phyloP scores from a whole-genome alignment of 2,888 invertebrate genomes.

The Dinocampus coccinellae region DNA sequence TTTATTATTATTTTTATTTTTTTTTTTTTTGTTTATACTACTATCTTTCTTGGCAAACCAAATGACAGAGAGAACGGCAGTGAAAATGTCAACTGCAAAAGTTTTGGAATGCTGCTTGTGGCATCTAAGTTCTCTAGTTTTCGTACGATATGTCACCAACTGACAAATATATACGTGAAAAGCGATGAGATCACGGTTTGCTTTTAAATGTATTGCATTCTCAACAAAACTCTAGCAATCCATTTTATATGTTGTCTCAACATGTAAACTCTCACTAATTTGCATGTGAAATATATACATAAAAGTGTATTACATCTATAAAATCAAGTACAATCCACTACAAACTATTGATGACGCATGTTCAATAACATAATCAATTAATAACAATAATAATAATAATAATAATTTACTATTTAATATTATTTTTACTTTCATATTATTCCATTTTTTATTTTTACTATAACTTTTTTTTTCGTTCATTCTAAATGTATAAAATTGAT shows the following conservation, averaged over 20 bases:
- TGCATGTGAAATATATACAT: too few species aligned
- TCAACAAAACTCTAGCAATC: conserved; percentile 37
- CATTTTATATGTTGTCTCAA: conserved; percentile 26
- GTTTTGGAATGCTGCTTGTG: conserved; percentile 25
- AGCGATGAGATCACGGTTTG: conserved; percentile 34
- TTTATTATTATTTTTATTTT: neutral
- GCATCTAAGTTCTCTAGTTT: conserved; percentile 25
- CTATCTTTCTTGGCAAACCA: conserved; percentile 17
- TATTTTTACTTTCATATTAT: neutral
- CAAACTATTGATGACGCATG: too few species aligned
- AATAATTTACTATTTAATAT: neutral
- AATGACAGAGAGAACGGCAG: conserved; percentile 19
- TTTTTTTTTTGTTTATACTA: conserved; percentile 16
- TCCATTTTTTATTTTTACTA: neutral
- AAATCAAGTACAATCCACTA: neutral
- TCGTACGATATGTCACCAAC: conserved; percentile 32
- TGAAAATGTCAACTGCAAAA: conserved; percentile 39
- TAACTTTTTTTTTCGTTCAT: neutral
- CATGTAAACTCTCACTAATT: neutral
- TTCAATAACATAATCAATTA: too few species aligned
- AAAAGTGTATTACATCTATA: too few species aligned
- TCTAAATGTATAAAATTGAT: neutral
- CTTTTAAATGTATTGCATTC: conserved; percentile 39
- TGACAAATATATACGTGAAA: conserved; percentile 48
- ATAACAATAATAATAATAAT: neutral